These are phyloP conservation scores for Yoshiicerus persimilis DNA, from an alignment of 1,140 invertebrate species.

Conservation along the genomic window DNA sequence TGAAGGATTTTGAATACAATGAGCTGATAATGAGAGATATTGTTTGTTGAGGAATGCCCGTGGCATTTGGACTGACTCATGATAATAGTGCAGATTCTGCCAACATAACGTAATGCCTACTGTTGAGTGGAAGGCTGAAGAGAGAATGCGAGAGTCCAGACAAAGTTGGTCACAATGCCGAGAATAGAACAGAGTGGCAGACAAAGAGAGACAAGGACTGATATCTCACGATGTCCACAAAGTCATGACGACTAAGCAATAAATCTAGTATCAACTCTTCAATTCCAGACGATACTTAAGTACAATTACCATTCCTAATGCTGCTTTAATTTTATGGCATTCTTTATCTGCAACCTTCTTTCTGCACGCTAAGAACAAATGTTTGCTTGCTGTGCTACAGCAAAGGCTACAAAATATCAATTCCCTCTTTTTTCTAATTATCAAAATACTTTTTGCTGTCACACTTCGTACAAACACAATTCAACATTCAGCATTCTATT, in stretches of 20 bases:
- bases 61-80: neutral
- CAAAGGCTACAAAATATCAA: neutral
- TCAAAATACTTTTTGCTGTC: neutral
- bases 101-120: no score
- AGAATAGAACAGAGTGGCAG: neutral
- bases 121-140: neutral
- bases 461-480: no score
- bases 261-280: neutral
- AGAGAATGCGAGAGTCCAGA: neutral
- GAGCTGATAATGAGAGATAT: neutral
- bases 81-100: neutral
- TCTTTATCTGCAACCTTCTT: neutral
- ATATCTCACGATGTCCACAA: conserved; percentile 28
- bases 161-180: neutral
- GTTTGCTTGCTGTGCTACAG: no score
- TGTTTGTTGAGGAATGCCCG: neutral
- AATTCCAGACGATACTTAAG: neutral
- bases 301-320: neutral
- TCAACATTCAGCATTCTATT: no score
- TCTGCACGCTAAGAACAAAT: neutral
- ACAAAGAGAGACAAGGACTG: conserved; percentile 28
- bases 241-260: neutral
- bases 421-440: neutral
- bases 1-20: neutral
- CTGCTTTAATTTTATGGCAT: neutral